Evolutionary conservation across 2,113 vertebrate genomes (phyloP).

Genomic region (Tringa solitaria): DNA sequence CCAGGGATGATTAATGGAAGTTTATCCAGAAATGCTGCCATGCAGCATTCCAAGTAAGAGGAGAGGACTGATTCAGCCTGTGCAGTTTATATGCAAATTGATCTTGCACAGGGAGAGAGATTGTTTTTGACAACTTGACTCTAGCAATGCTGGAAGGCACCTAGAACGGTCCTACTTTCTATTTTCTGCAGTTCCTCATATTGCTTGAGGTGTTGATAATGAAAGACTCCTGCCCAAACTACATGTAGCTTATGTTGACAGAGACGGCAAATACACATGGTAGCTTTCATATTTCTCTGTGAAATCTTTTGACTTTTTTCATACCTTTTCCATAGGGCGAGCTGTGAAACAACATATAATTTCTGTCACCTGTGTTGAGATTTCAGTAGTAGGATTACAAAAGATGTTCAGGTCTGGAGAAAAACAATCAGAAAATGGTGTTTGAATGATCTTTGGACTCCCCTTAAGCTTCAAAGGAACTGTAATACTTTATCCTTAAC

Average conservation of each 20-base stretch:
- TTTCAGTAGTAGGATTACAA: background rate
- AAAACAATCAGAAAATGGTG: background rate
- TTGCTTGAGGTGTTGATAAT: conserved; percentile 32
- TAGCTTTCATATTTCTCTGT: conserved; percentile 25
- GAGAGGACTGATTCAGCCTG: conserved; percentile 4
- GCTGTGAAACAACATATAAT: background rate
- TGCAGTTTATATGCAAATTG: conserved; percentile 52
- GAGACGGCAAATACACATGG: conserved; percentile 15
- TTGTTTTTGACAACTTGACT: conserved; percentile 54
- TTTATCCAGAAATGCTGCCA: conserved; percentile 32
- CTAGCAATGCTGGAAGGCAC: conserved; percentile 30
- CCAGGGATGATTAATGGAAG: conserved; percentile 29
- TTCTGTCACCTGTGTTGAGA: conserved; percentile 1
- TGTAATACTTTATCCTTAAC: background rate
- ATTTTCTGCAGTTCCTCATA: background rate
- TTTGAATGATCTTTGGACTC: background rate
- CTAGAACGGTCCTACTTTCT: background rate
- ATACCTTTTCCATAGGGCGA: conserved; percentile 13
- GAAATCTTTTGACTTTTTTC: conserved; percentile 16
- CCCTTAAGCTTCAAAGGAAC: background rate
- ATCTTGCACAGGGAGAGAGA: background rate
- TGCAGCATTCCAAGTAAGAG: background rate
- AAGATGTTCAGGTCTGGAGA: background rate
- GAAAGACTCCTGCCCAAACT: conserved; percentile 12
- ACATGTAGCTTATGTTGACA: background rate